A percentile compares a stretch with the other conserved stretches of the same genome.
These are phyloP conservation scores for Drosophila subpulchrella DNA, from an alignment of 1,140 invertebrate species.

Conservation along the genomic window DNA sequence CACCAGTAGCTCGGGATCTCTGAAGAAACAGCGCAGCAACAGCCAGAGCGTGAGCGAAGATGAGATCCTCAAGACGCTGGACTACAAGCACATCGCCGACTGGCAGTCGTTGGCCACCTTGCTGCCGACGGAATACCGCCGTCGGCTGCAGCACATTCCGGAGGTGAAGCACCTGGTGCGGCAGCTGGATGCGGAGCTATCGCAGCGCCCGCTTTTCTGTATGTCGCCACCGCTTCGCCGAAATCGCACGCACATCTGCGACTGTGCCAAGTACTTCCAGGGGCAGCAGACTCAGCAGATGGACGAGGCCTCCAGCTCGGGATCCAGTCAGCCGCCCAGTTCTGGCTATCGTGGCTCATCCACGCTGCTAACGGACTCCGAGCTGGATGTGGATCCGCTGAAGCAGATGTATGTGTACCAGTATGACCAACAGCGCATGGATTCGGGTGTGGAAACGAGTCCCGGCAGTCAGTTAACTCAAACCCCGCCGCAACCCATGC, in stretches of 20 bases:
- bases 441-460: constrained; percentile 72
- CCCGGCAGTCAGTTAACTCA: constrained; percentile 44
- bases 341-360: constrained; percentile 94
- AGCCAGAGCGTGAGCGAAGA: constrained; percentile 90
- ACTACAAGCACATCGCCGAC: constrained; percentile 93
- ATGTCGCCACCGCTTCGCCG: constrained; percentile 87
- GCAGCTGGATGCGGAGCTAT: constrained; percentile 85
- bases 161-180: constrained; percentile 85
- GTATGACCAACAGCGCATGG: constrained; percentile 88
- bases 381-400: constrained; percentile 86
- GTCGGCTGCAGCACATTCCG: constrained; percentile 90
- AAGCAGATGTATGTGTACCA: constrained; percentile 90
- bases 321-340: constrained; percentile 91
- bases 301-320: constrained; percentile 87
- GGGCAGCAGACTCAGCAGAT: constrained; percentile 65
- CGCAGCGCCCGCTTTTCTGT: constrained; percentile 88
- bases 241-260: constrained; percentile 86
- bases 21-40: constrained; percentile 86
- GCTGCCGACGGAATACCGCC: constrained; percentile 91
- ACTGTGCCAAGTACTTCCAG: constrained; percentile 86
- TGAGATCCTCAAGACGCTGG: constrained; percentile 91
- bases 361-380: constrained; percentile 91
- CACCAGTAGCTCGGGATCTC: constrained; percentile 41
- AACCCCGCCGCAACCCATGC: constrained; percentile 86
- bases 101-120: constrained; percentile 96